phyloP scores from a whole-genome alignment of 2,113 vertebrate species.

The Cervus canadensis region DNA sequence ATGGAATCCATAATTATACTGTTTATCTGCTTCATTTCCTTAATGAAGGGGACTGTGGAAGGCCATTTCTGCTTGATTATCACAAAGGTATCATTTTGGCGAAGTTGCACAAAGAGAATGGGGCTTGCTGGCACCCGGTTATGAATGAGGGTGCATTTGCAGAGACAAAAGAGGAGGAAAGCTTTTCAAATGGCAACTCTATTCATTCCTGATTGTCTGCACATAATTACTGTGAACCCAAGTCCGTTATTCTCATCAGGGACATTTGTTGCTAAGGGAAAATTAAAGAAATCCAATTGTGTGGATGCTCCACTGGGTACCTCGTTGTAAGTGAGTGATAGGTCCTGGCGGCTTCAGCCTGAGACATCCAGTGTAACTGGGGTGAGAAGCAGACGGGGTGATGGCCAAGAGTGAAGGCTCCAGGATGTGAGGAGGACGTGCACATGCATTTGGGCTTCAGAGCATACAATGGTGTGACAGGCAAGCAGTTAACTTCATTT shows the following conservation, averaged over 20 bases:
- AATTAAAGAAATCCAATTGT: constrained; percentile 44
- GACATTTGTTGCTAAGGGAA: constrained; percentile 52
- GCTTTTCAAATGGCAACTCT: constrained; percentile 49
- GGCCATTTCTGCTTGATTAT: constrained; percentile 26
- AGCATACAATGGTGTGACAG: not conserved
- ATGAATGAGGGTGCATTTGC: constrained; percentile 39
- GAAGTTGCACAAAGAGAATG: constrained; percentile 37
- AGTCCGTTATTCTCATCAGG: constrained; percentile 40
- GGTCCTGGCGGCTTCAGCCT: not conserved
- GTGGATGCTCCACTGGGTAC: not conserved
- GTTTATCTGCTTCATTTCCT: constrained; percentile 73
- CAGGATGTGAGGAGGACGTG: not conserved
- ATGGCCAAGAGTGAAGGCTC: not conserved
- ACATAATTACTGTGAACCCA: constrained; percentile 16
- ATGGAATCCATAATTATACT: constrained; percentile 64
- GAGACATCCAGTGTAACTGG: accelerated
- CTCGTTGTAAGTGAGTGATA: not conserved
- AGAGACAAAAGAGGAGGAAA: constrained; percentile 46
- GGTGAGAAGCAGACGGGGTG: not conserved
- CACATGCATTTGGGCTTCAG: not conserved
- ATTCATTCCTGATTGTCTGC: not conserved
- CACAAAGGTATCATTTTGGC: constrained; percentile 60
- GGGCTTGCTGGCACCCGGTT: constrained; percentile 12
- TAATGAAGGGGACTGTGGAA: constrained; percentile 61
- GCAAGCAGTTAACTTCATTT: not conserved